Conservation (phyloP, 2,113 vertebrate species). For the Archocentrus centrarchus region DNA sequence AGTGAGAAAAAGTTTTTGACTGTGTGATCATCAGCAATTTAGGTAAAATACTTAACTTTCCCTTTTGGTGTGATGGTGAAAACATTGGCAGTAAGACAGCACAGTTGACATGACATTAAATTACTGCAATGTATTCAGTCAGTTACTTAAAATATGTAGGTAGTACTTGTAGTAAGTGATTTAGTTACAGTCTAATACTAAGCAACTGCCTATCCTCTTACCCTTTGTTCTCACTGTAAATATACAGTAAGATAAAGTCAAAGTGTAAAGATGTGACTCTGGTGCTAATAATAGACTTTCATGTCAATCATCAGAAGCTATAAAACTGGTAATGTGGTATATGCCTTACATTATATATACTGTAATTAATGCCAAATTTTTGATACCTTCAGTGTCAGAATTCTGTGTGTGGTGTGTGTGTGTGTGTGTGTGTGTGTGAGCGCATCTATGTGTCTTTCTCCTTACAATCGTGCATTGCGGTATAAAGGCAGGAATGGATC, state of each 20-base stretch:
- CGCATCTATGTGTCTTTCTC: neutral
- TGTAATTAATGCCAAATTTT: too few species aligned
- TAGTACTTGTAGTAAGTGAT: too few species aligned
- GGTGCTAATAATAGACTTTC: too few species aligned
- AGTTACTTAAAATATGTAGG: neutral
- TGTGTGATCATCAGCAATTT: neutral
- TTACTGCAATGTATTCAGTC: neutral
- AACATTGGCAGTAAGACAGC: neutral
- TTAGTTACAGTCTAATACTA: too few species aligned
- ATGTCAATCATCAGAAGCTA: too few species aligned
- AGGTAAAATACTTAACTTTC: neutral
- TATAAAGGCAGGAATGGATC: constrained; percentile 98
- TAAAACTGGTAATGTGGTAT: too few species aligned
- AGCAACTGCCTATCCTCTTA: too few species aligned
- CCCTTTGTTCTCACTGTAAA: too few species aligned
- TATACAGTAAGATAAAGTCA: too few species aligned
- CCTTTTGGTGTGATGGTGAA: neutral
- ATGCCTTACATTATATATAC: too few species aligned
- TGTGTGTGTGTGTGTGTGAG: neutral
- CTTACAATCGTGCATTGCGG: constrained; percentile 94
- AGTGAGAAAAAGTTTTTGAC: neutral
- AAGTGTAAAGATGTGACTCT: too few species aligned
- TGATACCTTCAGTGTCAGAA: neutral
- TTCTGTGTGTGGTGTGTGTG: too few species aligned
- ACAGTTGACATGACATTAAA: neutral